phyloP scores from a whole-genome alignment of 2,797 vertebrate species.

The Pangasius macronema region DNA sequence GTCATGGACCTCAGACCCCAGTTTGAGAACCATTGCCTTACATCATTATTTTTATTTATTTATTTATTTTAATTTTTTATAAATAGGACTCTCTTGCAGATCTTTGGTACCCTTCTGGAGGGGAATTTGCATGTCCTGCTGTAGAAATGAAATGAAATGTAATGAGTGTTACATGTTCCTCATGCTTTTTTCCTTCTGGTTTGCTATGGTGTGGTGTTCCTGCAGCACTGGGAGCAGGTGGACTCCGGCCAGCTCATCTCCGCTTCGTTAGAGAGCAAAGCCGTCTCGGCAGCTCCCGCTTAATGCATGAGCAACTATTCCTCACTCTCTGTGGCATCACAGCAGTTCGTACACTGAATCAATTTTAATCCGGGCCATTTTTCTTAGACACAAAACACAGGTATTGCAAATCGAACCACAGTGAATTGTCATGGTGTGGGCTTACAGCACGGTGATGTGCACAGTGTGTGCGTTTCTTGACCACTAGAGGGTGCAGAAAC shows the following conservation, averaged over 20 bases:
- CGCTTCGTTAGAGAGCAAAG: slow-evolving; percentile 6
- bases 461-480: background rate
- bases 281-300: slow-evolving; percentile 4
- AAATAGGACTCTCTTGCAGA: background rate
- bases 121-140: background rate
- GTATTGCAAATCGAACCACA: background rate
- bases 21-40: background rate
- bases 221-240: slow-evolving; percentile 31
- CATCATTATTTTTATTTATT: background rate
- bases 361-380: background rate
- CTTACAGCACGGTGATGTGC: background rate
- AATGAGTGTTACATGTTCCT: background rate
- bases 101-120: background rate
- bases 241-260: slow-evolving; percentile 11
- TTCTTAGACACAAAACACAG: background rate
- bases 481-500: slow-evolving; percentile 26
- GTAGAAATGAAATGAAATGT: background rate
- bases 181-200: background rate
- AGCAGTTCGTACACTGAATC: background rate
- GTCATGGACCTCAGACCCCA: background rate
- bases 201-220: background rate
- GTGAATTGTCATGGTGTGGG: background rate
- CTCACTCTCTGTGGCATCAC: slow-evolving; percentile 7
- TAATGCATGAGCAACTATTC: background rate
- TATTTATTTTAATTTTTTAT: background rate